A percentile compares a stretch with the other conserved stretches of the same genome.
These are phyloP conservation scores for Onychomys torridus DNA, from an alignment of 2,797 vertebrate genomes.

Conservation along the genomic window DNA sequence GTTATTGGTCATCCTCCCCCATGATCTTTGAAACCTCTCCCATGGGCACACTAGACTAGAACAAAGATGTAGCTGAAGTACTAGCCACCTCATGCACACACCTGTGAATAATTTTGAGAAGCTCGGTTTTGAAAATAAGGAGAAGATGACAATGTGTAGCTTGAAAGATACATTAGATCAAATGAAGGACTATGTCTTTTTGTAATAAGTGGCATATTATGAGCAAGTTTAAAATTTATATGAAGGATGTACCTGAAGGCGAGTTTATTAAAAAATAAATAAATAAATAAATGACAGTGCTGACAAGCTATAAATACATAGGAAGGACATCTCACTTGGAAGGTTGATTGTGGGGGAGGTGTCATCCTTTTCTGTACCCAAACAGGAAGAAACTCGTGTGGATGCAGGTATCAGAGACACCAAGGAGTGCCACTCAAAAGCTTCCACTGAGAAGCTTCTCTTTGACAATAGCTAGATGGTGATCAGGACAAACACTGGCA, in stretches of 20 bases:
- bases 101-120: background rate
- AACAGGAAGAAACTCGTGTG: background rate
- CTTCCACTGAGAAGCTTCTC: background rate
- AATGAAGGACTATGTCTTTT: background rate
- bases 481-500: background rate
- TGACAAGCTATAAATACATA: background rate
- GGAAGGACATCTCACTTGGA: background rate
- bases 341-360: background rate
- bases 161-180: background rate
- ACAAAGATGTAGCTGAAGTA: background rate
- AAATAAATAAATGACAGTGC: background rate
- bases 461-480: background rate
- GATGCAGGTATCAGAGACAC: background rate
- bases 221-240: background rate
- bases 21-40: background rate
- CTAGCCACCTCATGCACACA: rapidly evolving
- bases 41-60: background rate
- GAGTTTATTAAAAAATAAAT: background rate
- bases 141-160: background rate
- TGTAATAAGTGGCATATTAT: background rate
- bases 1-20: background rate
- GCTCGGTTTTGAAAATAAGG: background rate
- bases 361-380: background rate
- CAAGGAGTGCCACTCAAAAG: background rate
- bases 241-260: background rate